phyloP scores from a whole-genome alignment of 2,113 vertebrate species.

The Cheirogaleus medius region DNA sequence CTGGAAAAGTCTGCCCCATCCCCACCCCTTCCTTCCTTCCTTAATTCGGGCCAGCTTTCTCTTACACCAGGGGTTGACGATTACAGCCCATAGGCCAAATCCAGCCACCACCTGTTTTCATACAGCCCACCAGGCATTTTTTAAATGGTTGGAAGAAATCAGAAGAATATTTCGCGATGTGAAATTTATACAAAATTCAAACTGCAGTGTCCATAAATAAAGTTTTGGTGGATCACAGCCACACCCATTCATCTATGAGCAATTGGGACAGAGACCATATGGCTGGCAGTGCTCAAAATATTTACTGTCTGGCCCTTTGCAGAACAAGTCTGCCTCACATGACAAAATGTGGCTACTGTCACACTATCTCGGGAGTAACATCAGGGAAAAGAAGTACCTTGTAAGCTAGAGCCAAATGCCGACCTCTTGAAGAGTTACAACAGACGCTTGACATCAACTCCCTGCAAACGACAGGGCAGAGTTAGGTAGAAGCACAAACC shows the following conservation, averaged over 20 bases:
- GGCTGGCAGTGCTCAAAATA: neutral
- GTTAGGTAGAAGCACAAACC: neutral
- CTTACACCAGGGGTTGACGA: too few species aligned
- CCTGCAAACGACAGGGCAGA: neutral
- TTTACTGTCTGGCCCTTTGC: neutral
- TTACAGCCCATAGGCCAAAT: neutral
- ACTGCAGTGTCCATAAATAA: neutral
- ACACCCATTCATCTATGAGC: neutral
- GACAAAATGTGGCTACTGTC: neutral
- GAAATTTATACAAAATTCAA: neutral
- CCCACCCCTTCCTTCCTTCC: neutral
- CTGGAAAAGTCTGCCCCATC: neutral
- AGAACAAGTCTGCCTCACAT: neutral
- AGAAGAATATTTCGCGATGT: neutral
- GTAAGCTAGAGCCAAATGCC: neutral
- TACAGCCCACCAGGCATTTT: neutral
- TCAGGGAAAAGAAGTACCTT: neutral
- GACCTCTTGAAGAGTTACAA: neutral
- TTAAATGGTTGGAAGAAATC: neutral
- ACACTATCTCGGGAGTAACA: rapidly evolving
- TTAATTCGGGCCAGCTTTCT: neutral
- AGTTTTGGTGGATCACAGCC: neutral
- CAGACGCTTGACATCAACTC: too few species aligned
- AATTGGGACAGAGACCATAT: neutral
- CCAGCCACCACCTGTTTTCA: neutral